Evolutionary conservation across 2,888 invertebrate species (phyloP), one percentile per base, ranked within the genome.

Genomic region (Globia sparganii): DNA sequence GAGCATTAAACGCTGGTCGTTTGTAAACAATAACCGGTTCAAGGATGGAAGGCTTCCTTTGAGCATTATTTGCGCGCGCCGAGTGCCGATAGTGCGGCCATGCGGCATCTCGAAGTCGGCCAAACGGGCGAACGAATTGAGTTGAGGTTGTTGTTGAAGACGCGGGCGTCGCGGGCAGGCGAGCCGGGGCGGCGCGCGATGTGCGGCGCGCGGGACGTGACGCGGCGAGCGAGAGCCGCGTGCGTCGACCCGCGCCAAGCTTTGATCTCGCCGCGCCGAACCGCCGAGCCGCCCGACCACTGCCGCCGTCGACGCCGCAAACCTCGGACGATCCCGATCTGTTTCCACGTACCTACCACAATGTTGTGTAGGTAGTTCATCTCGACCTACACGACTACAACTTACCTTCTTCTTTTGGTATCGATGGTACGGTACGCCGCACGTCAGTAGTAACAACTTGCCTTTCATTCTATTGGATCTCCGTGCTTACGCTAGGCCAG

Each of bases 1-100:
- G 91, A 89, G 90, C 90, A 94, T 93, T 94, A 94, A 93, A 92
- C 90, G 90, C 85, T 90, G 91, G 91, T 92, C 92, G 92, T 93
- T 94, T 93, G 94, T 94, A 95, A 95, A 95, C 94, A 94, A 93
- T 92, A 95, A 96, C 95, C 95, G 94, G 95, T 95, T 93, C 89
- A 91, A 91, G 91, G 91, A 92, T 91, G 91, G 92, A 91, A 91
- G 89, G 91, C 92, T 93, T 92, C 92, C 91, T 94, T 95, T 92
- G 92, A 93, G 91, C 88, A 90, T 92, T 87, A 93, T 94, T 94
- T 92, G 95, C 94, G 92, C 91, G 87, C 90, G 59, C 46, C 18
- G 90, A 91, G 91, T 90, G 88, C 86, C 87, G 89, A 91, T 90
- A 89, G 86, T 86, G 86, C 89, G 88, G 90, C 87, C 40, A 86